phyloP scores from a whole-genome alignment of 2,113 vertebrate genomes.

The Vombatus ursinus region DNA sequence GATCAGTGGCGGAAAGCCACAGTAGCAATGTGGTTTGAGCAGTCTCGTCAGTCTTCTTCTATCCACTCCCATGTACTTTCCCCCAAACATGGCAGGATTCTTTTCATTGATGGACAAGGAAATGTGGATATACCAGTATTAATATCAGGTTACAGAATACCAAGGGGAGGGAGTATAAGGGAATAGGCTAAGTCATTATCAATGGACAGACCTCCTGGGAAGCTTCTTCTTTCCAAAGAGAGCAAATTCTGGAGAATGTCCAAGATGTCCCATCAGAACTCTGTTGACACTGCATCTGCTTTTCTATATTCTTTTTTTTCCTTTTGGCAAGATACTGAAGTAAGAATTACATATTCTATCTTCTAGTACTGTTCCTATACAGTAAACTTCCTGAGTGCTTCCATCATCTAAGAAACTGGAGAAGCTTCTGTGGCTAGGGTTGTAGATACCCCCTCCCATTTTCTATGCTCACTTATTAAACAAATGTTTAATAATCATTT shows the following conservation, averaged over 20 bases:
- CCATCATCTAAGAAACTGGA: not conserved
- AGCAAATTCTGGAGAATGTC: not conserved
- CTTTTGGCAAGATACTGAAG: not conserved
- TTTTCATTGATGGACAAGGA: not conserved
- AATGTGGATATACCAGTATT: not conserved
- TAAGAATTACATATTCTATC: not conserved
- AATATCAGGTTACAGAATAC: not conserved
- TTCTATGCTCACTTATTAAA: not conserved
- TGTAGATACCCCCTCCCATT: not conserved
- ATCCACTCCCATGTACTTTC: not conserved
- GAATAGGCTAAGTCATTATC: not conserved
- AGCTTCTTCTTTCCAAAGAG: not conserved
- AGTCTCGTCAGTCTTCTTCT: not conserved
- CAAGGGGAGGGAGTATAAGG: not conserved
- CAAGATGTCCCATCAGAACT: not conserved
- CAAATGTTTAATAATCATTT: not conserved
- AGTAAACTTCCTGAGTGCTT: not conserved
- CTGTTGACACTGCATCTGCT: not conserved
- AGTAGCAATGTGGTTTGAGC: not conserved
- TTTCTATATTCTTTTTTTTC: not conserved
- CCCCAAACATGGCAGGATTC: not conserved
- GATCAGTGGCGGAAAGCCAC: not conserved
- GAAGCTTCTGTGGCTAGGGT: not conserved
- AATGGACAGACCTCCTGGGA: not conserved
- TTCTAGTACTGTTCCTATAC: not conserved